Evolutionary conservation across 2,113 vertebrate species (phyloP).

Genomic region (Reinhardtius hippoglossoides): DNA sequence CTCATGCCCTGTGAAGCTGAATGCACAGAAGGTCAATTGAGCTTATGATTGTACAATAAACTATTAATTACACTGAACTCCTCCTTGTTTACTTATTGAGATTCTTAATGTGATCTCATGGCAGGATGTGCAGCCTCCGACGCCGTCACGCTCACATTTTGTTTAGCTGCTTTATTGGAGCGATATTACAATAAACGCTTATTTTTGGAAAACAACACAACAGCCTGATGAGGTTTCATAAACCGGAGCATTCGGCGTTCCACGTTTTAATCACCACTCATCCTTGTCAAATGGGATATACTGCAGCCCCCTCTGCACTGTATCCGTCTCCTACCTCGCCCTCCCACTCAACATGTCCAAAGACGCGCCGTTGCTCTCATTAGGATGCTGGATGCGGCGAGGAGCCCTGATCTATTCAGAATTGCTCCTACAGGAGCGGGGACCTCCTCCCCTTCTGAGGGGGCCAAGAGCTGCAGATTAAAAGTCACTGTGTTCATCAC

Average conservation of each 20-base stretch:
- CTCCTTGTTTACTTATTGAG: constrained; percentile 54
- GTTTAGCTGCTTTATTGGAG: constrained; percentile 23
- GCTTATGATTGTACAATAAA: constrained; percentile 57
- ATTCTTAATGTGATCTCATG: constrained; percentile 43
- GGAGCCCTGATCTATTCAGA: constrained; percentile 69
- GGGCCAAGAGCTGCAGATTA: constrained; percentile 66
- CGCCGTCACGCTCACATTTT: background rate
- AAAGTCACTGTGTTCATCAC: constrained; percentile 72
- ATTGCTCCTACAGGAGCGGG: constrained; percentile 53
- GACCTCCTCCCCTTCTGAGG: constrained; percentile 59
- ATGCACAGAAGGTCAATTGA: constrained; percentile 53
- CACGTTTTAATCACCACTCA: constrained; percentile 65
- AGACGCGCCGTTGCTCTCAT: constrained; percentile 56
- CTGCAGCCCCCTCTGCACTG: constrained; percentile 45
- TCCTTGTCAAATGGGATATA: constrained; percentile 67
- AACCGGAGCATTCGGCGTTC: constrained; percentile 55
- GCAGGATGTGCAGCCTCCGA: constrained; percentile 24
- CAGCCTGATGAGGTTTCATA: constrained; percentile 58
- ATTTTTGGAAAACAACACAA: constrained; percentile 62
- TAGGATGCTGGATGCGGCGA: constrained; percentile 64
- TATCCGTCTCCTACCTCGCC: constrained; percentile 28
- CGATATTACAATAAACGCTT: constrained; percentile 31
- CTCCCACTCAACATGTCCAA: constrained; percentile 62
- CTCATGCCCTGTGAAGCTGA: constrained; percentile 1
- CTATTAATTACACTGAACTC: constrained; percentile 63